phyloP scores from a whole-genome alignment of 2,797 vertebrate genomes.

The Acanthornis magna region DNA sequence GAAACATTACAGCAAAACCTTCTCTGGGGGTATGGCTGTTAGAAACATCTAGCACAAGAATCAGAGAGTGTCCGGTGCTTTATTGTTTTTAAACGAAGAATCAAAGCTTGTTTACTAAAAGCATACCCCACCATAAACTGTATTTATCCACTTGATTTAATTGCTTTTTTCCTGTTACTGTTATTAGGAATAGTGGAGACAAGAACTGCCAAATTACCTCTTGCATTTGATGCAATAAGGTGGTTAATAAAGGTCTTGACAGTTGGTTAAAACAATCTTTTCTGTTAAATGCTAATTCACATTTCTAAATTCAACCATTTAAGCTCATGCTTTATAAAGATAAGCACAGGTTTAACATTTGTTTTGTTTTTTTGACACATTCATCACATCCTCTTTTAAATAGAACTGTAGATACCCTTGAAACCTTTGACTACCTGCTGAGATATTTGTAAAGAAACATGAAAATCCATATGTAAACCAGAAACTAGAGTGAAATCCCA shows the following conservation, averaged over 20 bases:
- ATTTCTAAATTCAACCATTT: background rate
- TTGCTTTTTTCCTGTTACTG: background rate
- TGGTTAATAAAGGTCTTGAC: constrained; percentile 26
- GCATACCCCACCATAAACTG: constrained; percentile 47
- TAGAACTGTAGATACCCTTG: constrained; percentile 36
- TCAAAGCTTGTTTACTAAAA: constrained; percentile 56
- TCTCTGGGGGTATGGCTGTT: constrained; percentile 48
- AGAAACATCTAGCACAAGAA: constrained; percentile 48
- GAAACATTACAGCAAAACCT: constrained; percentile 32
- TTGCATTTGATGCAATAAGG: constrained; percentile 43
- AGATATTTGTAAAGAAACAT: constrained; percentile 36
- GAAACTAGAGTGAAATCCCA: background rate
- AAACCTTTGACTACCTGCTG: constrained; percentile 75
- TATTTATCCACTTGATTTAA: constrained; percentile 45
- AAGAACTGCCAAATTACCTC: constrained; percentile 43
- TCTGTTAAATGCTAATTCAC: constrained; percentile 14
- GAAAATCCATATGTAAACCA: background rate
- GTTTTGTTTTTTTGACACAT: background rate
- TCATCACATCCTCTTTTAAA: constrained; percentile 48
- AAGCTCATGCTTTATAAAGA: background rate
- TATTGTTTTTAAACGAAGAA: constrained; percentile 48
- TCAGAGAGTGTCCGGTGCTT: constrained; percentile 24
- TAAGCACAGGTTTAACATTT: background rate
- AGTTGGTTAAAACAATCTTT: background rate
- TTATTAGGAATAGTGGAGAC: constrained; percentile 34